Evolutionary conservation across 2,113 vertebrate genomes (phyloP), one percentile per base, ranked within the genome.

Genomic region (Paraplagusia blochii): DNA sequence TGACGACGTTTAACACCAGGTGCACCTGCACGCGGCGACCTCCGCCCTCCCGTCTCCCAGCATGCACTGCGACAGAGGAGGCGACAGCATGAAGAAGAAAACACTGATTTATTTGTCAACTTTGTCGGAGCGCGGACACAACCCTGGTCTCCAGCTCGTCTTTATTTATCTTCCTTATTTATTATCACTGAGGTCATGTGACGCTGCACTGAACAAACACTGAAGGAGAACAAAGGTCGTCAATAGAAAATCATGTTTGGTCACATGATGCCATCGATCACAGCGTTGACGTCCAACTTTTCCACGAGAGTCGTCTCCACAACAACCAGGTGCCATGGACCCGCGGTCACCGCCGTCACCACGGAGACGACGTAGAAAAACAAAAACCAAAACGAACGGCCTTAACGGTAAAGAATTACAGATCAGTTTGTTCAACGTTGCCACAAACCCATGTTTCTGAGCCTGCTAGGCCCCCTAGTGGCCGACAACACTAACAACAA

Each of bases 1-100:
- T 79, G 95, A 98, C 76, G 95, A 98, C 72, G 93, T 98, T 49
- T 98, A 72, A 83, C 3, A 7, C 6, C 11, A 8, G 60, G 38
- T 60, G 44, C 54, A 8, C 48, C 64, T 44, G 43, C 35, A 35
- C 33, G n/a, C 13, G n/a, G 18, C 3, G 12, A 33, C 13, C 15
- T 39, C 50, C 50, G 8, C 12, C 12, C 8, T 15, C 49, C 12
- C 16, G 11, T 19, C 50, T 39, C 50, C 35, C 35, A 53, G 50
- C 50, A 53, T 53, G 35, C 50, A 18, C 35, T 6, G 35, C 11
- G 38, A 53, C 34, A 7, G 7, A 53, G 11, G 2, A 4, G 15
- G 8, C 49, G 12, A 8, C 13, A 51, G 49, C n/a, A 9, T n/a
- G 13, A 17, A 8, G 49, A 51, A 17, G 33, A 2, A 46, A 22